Conservation (phyloP, 2,888 invertebrate genomes). For the Drosophila niveifrons region DNA sequence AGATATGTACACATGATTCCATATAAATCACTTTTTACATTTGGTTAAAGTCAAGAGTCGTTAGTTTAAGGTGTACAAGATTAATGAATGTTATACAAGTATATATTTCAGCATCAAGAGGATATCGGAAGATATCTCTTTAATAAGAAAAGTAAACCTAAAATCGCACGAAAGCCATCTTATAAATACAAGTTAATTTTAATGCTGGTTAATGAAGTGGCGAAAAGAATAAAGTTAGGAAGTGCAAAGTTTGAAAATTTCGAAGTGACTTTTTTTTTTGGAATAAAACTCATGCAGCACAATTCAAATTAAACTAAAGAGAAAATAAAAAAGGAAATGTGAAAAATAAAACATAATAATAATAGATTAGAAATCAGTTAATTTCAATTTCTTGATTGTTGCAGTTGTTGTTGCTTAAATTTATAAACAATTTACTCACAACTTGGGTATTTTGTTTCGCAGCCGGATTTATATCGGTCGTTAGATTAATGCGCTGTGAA, state of each 20-base stretch:
- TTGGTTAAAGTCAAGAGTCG: conserved; percentile 8
- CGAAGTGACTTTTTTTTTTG: conserved; percentile 28
- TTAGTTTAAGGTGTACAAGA: conserved; percentile 42
- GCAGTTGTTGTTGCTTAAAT: conserved; percentile 60
- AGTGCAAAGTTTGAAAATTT: conserved; percentile 38
- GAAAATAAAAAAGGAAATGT: conserved; percentile 28
- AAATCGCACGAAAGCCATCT: conserved; percentile 1
- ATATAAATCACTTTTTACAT: conserved; percentile 30
- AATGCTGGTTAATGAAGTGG: conserved; percentile 27
- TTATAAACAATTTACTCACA: conserved; percentile 77
- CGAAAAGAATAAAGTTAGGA: conserved; percentile 17
- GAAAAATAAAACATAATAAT: conserved; percentile 20
- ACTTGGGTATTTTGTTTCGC: conserved; percentile 71
- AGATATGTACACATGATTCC: conserved; percentile 33
- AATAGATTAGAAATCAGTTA: conserved; percentile 6
- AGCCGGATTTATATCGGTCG: conserved; percentile 79
- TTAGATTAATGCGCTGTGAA: conserved; percentile 79
- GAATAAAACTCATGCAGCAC: conserved; percentile 48
- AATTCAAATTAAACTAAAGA: conserved; percentile 30
- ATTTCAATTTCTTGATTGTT: conserved; percentile 43
- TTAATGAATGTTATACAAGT: conserved; percentile 11
- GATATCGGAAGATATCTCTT: conserved; percentile 31
- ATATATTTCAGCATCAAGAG: conserved; percentile 38
- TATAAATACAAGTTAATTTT: neutral
- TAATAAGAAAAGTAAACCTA: conserved; percentile 5